Conservation (phyloP, 2,888 invertebrate species). For the Eupelmus urozonus region DNA sequence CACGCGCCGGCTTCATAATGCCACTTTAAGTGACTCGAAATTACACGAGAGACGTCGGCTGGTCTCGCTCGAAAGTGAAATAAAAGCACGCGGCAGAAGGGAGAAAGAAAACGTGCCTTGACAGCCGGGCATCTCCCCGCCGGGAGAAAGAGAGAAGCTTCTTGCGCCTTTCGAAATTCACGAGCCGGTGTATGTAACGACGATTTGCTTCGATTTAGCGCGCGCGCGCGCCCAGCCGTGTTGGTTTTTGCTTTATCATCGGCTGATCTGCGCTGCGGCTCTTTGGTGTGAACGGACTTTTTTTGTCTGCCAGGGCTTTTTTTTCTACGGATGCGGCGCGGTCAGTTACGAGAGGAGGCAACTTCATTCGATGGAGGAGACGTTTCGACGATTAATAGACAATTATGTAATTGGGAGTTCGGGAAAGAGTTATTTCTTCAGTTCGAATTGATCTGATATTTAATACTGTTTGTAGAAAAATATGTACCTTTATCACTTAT, state of each 20-base stretch:
- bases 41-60: constrained; percentile 39
- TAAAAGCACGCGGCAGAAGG: neutral
- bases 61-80: neutral
- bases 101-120: neutral
- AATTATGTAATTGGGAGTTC: constrained; percentile 25
- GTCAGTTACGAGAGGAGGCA: neutral
- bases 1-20: constrained; percentile 20
- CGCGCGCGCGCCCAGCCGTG: neutral
- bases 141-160: neutral
- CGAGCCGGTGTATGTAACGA: neutral
- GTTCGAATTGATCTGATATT: no score
- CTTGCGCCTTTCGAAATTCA: constrained; percentile 41
- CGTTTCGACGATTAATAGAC: neutral
- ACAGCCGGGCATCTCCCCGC: no score
- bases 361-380: constrained; percentile 12
- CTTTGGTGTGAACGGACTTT: neutral
- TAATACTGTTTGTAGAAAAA: no score
- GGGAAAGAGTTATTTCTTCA: no score
- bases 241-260: constrained; percentile 19
- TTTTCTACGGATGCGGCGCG: neutral
- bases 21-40: constrained; percentile 50
- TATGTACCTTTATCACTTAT: no score
- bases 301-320: neutral
- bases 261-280: neutral
- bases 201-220: constrained; percentile 22